Percentiles rank a stretch among this genome's conserved stretches.
Evolutionary conservation across 2,888 invertebrate species (phyloP).

Genomic region (Andrena haemorrhoa): DNA sequence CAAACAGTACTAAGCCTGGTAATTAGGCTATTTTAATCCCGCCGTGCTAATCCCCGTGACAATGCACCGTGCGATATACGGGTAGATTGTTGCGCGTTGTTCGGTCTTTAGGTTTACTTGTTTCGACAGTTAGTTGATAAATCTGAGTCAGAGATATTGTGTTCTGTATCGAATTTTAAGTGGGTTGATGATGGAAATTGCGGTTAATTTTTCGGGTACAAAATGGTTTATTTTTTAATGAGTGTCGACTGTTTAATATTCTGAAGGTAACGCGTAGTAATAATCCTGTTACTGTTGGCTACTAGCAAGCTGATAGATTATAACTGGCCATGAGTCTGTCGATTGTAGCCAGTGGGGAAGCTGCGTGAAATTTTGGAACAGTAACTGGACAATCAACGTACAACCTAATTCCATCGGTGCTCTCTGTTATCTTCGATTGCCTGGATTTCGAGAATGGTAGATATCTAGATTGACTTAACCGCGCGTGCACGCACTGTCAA

Average conservation of each 20-base stretch:
- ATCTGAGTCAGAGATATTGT: too few relatives aligned
- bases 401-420: slow-evolving; percentile 50
- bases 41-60: not conserved
- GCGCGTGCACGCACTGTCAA: slow-evolving; percentile 65
- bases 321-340: not conserved
- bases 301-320: not conserved
- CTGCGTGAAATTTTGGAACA: slow-evolving; percentile 35
- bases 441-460: slow-evolving; percentile 62
- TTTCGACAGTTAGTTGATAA: too few relatives aligned
- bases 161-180: too few relatives aligned
- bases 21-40: slow-evolving; percentile 5
- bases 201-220: too few relatives aligned
- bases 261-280: not conserved
- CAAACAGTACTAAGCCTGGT: not conserved
- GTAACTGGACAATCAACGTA: slow-evolving; percentile 13
- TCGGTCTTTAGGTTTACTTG: too few relatives aligned
- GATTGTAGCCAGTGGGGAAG: not conserved
- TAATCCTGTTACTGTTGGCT: not conserved
- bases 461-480: slow-evolving; percentile 66
- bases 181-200: too few relatives aligned
- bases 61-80: not conserved
- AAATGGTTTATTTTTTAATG: too few relatives aligned
- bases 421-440: slow-evolving; percentile 58
- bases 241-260: too few relatives aligned
- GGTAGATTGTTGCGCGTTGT: not conserved